Evolutionary conservation across 2,888 invertebrate species (phyloP).

Genomic region (Prenolepis imparis): DNA sequence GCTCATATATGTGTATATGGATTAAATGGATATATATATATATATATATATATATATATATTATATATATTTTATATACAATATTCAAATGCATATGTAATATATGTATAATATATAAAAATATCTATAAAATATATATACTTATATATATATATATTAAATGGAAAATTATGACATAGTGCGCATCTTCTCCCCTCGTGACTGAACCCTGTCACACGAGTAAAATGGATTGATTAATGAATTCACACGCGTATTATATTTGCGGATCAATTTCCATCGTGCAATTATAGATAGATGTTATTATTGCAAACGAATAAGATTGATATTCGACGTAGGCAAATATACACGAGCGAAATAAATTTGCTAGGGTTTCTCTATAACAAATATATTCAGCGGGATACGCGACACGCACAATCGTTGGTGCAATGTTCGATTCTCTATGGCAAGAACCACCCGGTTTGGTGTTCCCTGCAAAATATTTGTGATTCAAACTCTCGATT

Average conservation of each 20-base stretch:
- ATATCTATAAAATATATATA: no score
- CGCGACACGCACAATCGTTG: background rate
- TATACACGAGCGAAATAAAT: conserved; percentile 23
- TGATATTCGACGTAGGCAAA: background rate
- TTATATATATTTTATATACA: no score
- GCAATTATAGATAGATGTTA: conserved; percentile 21
- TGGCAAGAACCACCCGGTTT: conserved; percentile 1
- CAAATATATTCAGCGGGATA: background rate
- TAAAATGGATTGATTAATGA: conserved; percentile 1
- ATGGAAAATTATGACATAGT: background rate
- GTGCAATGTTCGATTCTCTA: conserved; percentile 12
- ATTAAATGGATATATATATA: background rate
- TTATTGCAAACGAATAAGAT: background rate
- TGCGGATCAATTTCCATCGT: conserved; percentile 7
- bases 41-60: no score
- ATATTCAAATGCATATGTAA: no score
- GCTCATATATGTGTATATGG: background rate
- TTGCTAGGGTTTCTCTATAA: background rate
- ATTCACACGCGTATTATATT: background rate
- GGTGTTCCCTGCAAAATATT: background rate
- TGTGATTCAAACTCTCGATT: background rate
- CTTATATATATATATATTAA: background rate
- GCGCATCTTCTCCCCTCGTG: background rate
- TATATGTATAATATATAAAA: no score
- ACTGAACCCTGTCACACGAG: background rate